Evolutionary conservation across 2,888 invertebrate genomes (phyloP).

Genomic region (Proisotoma minuta): DNA sequence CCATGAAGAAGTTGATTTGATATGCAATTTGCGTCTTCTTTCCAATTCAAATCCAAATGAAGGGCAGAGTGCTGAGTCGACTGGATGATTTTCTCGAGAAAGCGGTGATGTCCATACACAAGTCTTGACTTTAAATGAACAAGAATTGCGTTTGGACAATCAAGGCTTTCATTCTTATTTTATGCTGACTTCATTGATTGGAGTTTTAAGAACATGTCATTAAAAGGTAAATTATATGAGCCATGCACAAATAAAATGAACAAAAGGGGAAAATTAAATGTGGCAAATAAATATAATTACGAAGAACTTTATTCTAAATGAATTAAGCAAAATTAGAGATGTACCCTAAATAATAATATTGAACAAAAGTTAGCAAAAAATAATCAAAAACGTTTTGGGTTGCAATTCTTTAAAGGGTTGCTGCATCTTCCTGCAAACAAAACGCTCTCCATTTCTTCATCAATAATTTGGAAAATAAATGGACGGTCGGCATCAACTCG

Average conservation of each 20-base stretch:
- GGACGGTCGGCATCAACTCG: conserved; percentile 37
- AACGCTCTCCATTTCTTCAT: conserved; percentile 31
- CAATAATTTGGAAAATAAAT: conserved; percentile 41
- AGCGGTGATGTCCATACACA: conserved; percentile 63
- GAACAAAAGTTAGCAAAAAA: no score
- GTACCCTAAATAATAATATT: no score
- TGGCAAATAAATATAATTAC: no score
- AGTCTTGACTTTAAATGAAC: conserved; percentile 57
- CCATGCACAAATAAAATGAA: no score
- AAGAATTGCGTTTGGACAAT: conserved; percentile 67
- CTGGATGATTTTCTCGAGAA: conserved; percentile 45
- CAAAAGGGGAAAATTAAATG: no score
- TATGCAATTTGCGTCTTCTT: not conserved
- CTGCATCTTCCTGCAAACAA: conserved; percentile 36
- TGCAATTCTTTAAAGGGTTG: conserved; percentile 27
- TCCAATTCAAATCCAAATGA: not conserved
- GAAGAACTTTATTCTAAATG: no score
- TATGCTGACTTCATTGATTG: no score
- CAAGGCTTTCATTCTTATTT: conserved; percentile 54
- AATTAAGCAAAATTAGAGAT: no score
- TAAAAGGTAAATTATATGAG: no score
- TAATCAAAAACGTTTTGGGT: no score
- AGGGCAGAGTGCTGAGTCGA: conserved; percentile 46
- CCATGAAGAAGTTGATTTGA: no score
- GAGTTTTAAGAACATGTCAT: no score